These are phyloP conservation scores for Latheticus oryzae DNA, from an alignment of 2,888 invertebrate species.

Conservation along the genomic window DNA sequence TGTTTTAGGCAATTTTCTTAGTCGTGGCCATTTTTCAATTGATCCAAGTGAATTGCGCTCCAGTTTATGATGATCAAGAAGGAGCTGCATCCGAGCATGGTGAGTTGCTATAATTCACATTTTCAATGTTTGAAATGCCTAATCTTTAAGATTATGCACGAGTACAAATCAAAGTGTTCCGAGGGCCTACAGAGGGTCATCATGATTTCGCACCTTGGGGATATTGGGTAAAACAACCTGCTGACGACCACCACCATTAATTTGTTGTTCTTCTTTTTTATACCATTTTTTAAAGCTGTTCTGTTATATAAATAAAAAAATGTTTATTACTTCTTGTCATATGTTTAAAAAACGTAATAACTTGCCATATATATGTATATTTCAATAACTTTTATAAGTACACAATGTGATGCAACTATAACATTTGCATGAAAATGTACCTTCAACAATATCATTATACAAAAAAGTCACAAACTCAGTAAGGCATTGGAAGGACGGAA, in stretches of 20 bases:
- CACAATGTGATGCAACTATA: slow-evolving; percentile 57
- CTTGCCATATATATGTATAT: slow-evolving; percentile 61
- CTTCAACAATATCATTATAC: slow-evolving; percentile 46
- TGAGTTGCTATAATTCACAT: no score
- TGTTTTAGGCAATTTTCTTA: slow-evolving; percentile 30
- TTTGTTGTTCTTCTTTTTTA: neutral
- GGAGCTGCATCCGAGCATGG: slow-evolving; percentile 51
- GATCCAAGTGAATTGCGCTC: slow-evolving; percentile 33
- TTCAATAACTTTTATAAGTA: slow-evolving; percentile 59
- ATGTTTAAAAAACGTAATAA: slow-evolving; percentile 47
- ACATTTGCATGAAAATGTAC: slow-evolving; percentile 54
- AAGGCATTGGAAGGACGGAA: slow-evolving; percentile 47
- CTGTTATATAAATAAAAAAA: slow-evolving; percentile 27
- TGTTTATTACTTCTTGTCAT: slow-evolving; percentile 7
- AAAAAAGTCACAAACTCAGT: slow-evolving; percentile 36
- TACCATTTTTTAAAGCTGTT: slow-evolving; percentile 31
- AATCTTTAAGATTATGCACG: slow-evolving; percentile 66
- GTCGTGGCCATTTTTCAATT: slow-evolving; percentile 27
- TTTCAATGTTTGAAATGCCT: no score
- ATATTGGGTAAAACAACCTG: slow-evolving; percentile 79
- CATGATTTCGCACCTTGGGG: slow-evolving; percentile 77
- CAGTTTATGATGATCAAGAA: slow-evolving; percentile 50
- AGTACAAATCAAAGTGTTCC: slow-evolving; percentile 80
- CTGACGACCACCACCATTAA: slow-evolving; percentile 67
- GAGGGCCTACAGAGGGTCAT: slow-evolving; percentile 74